A percentile compares a stretch with the other conserved stretches of the same genome.
These are phyloP conservation scores for Hippocampus kuda DNA, from an alignment of 2,797 vertebrate genomes.

Conservation along the genomic window DNA sequence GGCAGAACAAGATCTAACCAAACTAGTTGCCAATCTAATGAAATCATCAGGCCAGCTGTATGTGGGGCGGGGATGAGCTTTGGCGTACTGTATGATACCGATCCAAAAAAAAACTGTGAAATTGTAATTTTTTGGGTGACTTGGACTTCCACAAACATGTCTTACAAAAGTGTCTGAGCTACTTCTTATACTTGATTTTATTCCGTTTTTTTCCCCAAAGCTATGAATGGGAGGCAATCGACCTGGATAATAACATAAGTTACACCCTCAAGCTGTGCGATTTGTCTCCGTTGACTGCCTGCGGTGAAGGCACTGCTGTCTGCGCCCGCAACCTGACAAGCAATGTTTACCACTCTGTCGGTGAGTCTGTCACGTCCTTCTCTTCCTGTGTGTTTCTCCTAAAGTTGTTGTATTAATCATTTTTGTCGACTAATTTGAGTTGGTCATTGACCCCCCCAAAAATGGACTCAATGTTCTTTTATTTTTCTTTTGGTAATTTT, in stretches of 20 bases:
- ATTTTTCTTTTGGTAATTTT: no score
- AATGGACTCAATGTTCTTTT: no score
- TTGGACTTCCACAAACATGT: no score
- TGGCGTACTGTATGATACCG: no score
- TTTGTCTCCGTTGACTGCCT: conserved; percentile 55
- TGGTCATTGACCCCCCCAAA: no score
- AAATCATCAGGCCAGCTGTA: no score
- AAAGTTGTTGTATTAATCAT: background rate
- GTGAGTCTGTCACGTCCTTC: conserved; percentile 65
- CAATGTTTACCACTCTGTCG: conserved; percentile 58
- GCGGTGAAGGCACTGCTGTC: conserved; percentile 63
- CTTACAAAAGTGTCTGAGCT: background rate
- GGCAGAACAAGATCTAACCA: no score
- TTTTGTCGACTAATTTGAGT: no score
- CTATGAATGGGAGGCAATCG: conserved; percentile 80
- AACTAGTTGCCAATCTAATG: no score
- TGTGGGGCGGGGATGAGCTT: no score
- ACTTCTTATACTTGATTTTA: background rate
- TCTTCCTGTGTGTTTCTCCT: background rate
- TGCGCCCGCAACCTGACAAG: conserved; percentile 59
- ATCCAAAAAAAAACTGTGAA: no score
- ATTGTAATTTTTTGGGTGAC: no score
- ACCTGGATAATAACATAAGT: conserved; percentile 65
- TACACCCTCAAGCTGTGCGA: conserved; percentile 81
- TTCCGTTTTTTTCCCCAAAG: conserved; percentile 60